These are phyloP conservation scores for Tyria jacobaeae DNA, from an alignment of 2,888 invertebrate species.

Conservation along the genomic window DNA sequence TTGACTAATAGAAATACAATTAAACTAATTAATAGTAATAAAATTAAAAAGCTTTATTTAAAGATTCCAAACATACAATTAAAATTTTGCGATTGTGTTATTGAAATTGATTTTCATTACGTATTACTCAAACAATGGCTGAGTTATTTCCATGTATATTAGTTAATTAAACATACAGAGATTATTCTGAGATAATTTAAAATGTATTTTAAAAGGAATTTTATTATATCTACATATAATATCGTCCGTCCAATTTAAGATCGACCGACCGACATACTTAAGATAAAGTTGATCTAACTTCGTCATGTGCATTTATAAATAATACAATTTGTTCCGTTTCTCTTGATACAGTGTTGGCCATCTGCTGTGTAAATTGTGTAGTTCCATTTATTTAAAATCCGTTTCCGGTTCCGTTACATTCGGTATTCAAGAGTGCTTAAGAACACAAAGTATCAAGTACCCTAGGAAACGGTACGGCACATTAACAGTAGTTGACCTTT, in stretches of 20 bases:
- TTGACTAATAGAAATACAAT: slow-evolving; percentile 15
- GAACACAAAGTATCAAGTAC: slow-evolving; percentile 57
- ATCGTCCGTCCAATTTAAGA: slow-evolving; percentile 54
- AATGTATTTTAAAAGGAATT: slow-evolving; percentile 1
- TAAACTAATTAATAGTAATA: no score
- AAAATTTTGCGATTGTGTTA: slow-evolving; percentile 8
- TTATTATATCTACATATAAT: slow-evolving; percentile 10
- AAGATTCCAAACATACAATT: slow-evolving; percentile 13
- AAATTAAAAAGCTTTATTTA: background rate
- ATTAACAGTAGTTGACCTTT: slow-evolving; percentile 34
- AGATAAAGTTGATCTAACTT: slow-evolving; percentile 62
- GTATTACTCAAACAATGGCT: slow-evolving; percentile 1
- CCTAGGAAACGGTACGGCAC: slow-evolving; percentile 60
- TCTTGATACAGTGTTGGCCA: slow-evolving; percentile 64
- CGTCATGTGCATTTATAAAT: slow-evolving; percentile 54
- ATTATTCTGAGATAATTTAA: background rate
- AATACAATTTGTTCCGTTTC: slow-evolving; percentile 63
- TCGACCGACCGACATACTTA: slow-evolving; percentile 31
- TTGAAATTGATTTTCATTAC: slow-evolving; percentile 15
- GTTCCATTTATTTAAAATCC: slow-evolving; percentile 67
- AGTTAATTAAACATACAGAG: no score
- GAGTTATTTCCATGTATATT: no score
- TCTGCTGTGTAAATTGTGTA: slow-evolving; percentile 69
- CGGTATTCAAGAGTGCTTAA: slow-evolving; percentile 76
- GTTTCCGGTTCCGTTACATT: slow-evolving; percentile 82